Percentiles rank a stretch among this genome's conserved stretches.
Evolutionary conservation across 2,113 vertebrate genomes (phyloP).

Genomic region (Tauraco erythrolophus): DNA sequence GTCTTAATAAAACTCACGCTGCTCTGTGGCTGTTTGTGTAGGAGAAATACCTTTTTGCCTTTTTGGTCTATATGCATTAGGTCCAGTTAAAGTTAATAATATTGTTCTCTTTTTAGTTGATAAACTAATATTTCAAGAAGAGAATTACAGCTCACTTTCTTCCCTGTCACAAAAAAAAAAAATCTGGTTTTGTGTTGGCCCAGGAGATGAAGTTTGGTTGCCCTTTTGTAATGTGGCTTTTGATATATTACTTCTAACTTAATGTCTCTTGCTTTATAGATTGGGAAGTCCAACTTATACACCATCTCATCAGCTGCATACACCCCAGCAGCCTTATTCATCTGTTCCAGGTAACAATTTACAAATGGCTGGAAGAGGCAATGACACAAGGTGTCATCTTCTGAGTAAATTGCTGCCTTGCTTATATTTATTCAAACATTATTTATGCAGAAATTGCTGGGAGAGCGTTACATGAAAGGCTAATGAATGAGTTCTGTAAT

Average conservation of each 20-base stretch:
- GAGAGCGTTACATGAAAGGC: neutral
- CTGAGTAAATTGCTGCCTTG: neutral
- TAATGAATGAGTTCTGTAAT: neutral
- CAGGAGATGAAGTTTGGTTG: neutral
- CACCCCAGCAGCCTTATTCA: conserved; percentile 66
- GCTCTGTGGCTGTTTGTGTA: neutral
- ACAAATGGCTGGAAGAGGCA: neutral
- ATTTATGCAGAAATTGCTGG: neutral
- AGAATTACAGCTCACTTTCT: neutral
- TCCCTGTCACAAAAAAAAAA: neutral
- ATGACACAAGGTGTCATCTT: neutral
- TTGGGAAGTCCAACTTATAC: conserved; percentile 53
- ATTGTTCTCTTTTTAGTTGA: neutral
- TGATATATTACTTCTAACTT: neutral
- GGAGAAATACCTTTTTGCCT: neutral
- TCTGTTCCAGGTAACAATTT: conserved; percentile 77
- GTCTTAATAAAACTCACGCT: neutral
- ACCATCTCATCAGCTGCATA: conserved; percentile 55
- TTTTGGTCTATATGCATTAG: neutral
- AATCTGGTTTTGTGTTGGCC: neutral
- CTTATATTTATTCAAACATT: neutral
- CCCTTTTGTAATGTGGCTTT: neutral
- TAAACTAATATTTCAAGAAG: neutral
- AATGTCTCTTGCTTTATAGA: conserved; percentile 56
- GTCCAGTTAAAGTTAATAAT: neutral